Percentiles rank a stretch among this genome's conserved stretches.
Evolutionary conservation across 2,113 vertebrate species (phyloP).

Genomic region (Potamarius usumacintae): DNA sequence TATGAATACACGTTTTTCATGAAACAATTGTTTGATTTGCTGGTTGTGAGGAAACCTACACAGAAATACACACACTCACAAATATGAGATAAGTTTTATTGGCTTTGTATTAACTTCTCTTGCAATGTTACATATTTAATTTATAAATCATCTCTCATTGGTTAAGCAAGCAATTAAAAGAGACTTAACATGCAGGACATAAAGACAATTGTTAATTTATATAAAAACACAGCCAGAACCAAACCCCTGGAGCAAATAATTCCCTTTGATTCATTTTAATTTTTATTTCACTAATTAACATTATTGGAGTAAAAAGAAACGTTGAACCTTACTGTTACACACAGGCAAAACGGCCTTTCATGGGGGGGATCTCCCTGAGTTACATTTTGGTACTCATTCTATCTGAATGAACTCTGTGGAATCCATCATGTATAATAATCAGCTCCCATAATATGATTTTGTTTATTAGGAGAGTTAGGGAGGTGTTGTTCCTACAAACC

Average conservation of each 20-base stretch:
- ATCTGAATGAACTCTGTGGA: constrained; percentile 6
- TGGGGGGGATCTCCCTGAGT: constrained; percentile 30
- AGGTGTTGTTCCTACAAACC: neutral
- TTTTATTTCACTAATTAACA: neutral
- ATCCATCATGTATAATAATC: neutral
- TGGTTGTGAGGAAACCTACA: neutral
- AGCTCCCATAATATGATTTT: neutral
- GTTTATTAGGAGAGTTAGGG: neutral
- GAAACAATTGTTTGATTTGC: neutral
- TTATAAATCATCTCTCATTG: constrained; percentile 2
- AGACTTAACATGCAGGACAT: constrained; percentile 17
- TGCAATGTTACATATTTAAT: neutral
- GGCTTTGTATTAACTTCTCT: neutral
- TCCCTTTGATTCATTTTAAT: constrained; percentile 42
- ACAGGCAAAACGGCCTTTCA: neutral
- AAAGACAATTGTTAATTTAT: constrained; percentile 17
- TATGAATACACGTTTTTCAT: neutral
- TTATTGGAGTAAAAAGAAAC: neutral
- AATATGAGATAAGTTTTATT: constrained; percentile 8
- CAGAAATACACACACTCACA: constrained; percentile 17
- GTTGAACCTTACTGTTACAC: neutral
- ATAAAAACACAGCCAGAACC: constrained; percentile 31
- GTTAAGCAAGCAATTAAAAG: constrained; percentile 23
- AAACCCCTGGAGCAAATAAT: neutral
- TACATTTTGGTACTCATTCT: neutral